Percentiles rank a stretch among this genome's conserved stretches.
phyloP scores from a whole-genome alignment of 2,797 vertebrate species.

The Percopsis omiscomaycus region DNA sequence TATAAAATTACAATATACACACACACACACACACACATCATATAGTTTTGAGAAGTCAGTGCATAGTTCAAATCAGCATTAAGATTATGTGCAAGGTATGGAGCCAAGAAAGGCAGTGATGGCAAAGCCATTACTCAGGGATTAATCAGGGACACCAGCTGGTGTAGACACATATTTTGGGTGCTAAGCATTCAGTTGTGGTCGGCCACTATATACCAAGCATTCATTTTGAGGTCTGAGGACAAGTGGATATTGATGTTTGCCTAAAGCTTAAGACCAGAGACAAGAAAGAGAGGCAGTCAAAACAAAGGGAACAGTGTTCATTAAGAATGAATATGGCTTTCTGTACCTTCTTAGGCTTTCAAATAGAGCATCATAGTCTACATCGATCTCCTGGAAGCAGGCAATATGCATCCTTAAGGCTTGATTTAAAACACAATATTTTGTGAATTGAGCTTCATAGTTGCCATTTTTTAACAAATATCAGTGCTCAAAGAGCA shows the following conservation, averaged over 20 bases:
- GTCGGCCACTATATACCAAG: no score
- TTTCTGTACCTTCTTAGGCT: slow-evolving; percentile 33
- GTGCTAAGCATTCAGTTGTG: slow-evolving; percentile 3
- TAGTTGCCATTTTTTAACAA: neutral
- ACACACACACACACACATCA: neutral
- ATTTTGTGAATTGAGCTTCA: neutral
- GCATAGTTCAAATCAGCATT: slow-evolving; percentile 79
- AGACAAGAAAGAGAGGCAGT: slow-evolving; percentile 15
- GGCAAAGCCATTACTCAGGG: slow-evolving; percentile 30
- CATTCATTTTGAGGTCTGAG: neutral
- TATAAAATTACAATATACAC: slow-evolving; percentile 6
- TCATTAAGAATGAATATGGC: slow-evolving; percentile 36
- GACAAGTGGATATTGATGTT: neutral
- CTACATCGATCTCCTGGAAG: neutral
- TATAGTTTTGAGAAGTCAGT: slow-evolving; percentile 67
- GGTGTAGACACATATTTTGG: slow-evolving; percentile 11
- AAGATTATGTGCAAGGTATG: slow-evolving; percentile 49
- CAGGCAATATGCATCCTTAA: slow-evolving; percentile 24
- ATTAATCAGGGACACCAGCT: slow-evolving; percentile 26
- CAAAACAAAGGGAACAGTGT: slow-evolving; percentile 12
- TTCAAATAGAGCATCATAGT: neutral
- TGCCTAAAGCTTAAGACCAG: neutral
- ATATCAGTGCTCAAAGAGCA: neutral
- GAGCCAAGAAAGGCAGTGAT: slow-evolving; percentile 28
- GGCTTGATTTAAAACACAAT: slow-evolving; percentile 11